Base-by-base conservation (phyloP, 2,888 invertebrate genomes). In the Xanthorhoe spadicearia region DNA sequence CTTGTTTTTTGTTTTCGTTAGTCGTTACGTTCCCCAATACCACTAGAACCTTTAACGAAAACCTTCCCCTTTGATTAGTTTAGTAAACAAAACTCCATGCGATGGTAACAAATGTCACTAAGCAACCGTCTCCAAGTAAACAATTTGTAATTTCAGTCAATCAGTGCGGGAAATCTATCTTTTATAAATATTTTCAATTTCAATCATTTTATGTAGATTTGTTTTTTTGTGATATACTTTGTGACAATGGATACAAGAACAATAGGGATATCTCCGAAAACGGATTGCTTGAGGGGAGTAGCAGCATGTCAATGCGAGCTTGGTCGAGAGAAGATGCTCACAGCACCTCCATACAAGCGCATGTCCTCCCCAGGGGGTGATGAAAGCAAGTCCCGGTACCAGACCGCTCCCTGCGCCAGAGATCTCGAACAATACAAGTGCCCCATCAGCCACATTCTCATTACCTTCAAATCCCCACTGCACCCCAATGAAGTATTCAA, bases 301-400 rank as follows among this genome's bases (percentile, higher is more conserved):
- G 81, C 80, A 23, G 82, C 82, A 63, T 92, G 92, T 71, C 93
- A 93, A 70, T 93, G 93, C 68, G 91, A 90, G 72, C 70, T 93
- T 70, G 93, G 93, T 66, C 88, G 90, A 66, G 91, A 93, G 68
- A 92, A 92, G 74, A 70, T 93, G 64, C 82, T 92, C 1, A 90
- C 92, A 23, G 93, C 93, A 38, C 92, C 93, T 51, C 87, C 90
- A 43, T 87, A 88, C 74, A 86, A 83, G 69, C 82, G 80, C 5
- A 59, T 77, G n/a, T 66, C 74, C 6, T 75, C 78, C 8, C 70
- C 82, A 0, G 69, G 74, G 18, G 81, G 76, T 1, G 87, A 87
- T 43, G 88, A 87, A 28, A 71, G 69, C 28, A 83, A 82, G 64
- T 81, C 84, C 1, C 82, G 92, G 48, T 81, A 83, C 69, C 81